These are phyloP conservation scores for Petrocephalus sullivani DNA, from an alignment of 2,797 vertebrate genomes.

Conservation along the genomic window DNA sequence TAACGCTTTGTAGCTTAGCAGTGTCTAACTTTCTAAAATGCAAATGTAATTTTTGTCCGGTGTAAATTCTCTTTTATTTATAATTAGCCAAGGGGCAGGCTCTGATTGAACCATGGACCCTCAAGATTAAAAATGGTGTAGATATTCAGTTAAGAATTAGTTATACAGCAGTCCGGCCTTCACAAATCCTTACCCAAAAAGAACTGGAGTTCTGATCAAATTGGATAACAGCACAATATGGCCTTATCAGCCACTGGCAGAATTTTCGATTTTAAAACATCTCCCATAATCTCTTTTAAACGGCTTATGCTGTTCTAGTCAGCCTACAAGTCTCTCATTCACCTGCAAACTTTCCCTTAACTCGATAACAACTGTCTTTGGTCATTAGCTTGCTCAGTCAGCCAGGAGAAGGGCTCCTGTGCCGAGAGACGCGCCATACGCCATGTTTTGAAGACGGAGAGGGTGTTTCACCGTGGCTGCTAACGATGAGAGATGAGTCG, in stretches of 20 bases:
- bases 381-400: background rate
- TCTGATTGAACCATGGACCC: background rate
- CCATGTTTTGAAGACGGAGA: background rate
- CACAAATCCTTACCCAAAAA: background rate
- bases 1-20: background rate
- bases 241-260: conserved; percentile 8
- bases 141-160: background rate
- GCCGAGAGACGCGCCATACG: background rate
- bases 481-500: background rate
- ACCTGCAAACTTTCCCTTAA: conserved; percentile 6
- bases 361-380: background rate
- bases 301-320: background rate
- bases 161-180: background rate
- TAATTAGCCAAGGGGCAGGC: background rate
- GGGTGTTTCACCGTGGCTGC: background rate
- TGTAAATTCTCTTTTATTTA: background rate
- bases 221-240: background rate
- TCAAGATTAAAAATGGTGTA: background rate
- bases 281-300: conserved; percentile 23
- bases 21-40: background rate
- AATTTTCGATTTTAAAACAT: background rate
- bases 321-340: background rate
- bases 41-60: background rate
- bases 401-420: background rate
- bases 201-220: background rate